These are phyloP conservation scores for Erithacus rubecula DNA, from an alignment of 2,797 vertebrate genomes.

Conservation along the genomic window DNA sequence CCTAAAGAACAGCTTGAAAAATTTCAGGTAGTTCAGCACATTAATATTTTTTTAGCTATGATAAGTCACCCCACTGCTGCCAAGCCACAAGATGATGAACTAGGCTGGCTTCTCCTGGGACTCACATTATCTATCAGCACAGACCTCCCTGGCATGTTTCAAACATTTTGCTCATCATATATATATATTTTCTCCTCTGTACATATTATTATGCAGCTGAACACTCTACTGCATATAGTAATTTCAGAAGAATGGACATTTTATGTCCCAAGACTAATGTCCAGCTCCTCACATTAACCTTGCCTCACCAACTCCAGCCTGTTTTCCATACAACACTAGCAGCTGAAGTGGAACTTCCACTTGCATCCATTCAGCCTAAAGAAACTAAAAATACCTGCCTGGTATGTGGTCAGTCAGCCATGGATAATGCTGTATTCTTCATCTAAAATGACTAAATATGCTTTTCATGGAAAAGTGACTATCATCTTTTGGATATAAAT, in stretches of 20 bases:
- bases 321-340: neutral
- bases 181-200: neutral
- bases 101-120: neutral
- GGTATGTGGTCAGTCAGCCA: neutral
- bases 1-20: neutral
- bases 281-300: neutral
- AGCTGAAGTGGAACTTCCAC: slow-evolving; percentile 1
- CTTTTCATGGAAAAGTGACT: neutral
- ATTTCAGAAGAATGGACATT: neutral
- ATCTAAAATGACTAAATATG: neutral
- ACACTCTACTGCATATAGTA: neutral
- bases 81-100: neutral
- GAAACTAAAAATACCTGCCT: slow-evolving; percentile 16
- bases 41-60: neutral
- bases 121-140: neutral
- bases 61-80: neutral
- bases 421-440: neutral
- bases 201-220: neutral
- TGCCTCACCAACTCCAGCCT: slow-evolving; percentile 6
- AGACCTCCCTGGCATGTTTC: neutral
- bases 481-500: neutral
- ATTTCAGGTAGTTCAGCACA: neutral
- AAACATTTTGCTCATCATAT: neutral
- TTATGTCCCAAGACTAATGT: neutral
- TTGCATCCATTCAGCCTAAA: neutral